Percentiles rank a stretch among this genome's conserved stretches.
Evolutionary conservation across 2,888 invertebrate genomes (phyloP).

Genomic region (Spicauda simplicius): DNA sequence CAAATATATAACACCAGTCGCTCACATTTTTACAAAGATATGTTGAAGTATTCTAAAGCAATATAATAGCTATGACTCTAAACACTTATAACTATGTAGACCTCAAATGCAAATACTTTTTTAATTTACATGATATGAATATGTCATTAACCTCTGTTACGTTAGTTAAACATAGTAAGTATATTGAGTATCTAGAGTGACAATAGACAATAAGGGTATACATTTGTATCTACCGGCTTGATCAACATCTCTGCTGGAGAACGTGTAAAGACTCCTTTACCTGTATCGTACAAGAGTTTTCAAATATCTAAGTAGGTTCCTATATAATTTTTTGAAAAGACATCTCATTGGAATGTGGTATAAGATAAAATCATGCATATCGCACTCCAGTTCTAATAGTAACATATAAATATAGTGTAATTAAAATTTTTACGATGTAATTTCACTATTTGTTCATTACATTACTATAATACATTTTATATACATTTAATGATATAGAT

Average conservation of each 20-base stretch:
- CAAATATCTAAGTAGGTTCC: slow-evolving; percentile 23
- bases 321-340: slow-evolving; percentile 42
- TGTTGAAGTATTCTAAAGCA: slow-evolving; percentile 84
- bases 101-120: slow-evolving; percentile 85
- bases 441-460: slow-evolving; percentile 68
- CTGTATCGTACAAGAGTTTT: slow-evolving; percentile 21
- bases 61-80: slow-evolving; percentile 83
- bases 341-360: slow-evolving; percentile 77
- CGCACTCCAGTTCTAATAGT: slow-evolving; percentile 71
- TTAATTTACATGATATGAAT: slow-evolving; percentile 85
- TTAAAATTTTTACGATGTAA: slow-evolving; percentile 57
- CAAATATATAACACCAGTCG: slow-evolving; percentile 60
- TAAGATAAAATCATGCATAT: slow-evolving; percentile 80
- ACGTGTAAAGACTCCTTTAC: slow-evolving; percentile 13
- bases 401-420: slow-evolving; percentile 49
- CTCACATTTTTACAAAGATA: slow-evolving; percentile 80
- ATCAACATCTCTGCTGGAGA: slow-evolving; percentile 16
- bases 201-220: slow-evolving; percentile 48
- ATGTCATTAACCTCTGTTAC: slow-evolving; percentile 82
- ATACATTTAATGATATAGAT: slow-evolving; percentile 70
- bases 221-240: slow-evolving; percentile 35
- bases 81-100: slow-evolving; percentile 82
- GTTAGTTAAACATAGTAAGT: slow-evolving; percentile 64
- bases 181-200: slow-evolving; percentile 67
- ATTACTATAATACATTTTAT: slow-evolving; percentile 79